Evolutionary conservation across 2,797 vertebrate species (phyloP).

Genomic region (Rhinatrema bivittatum): DNA sequence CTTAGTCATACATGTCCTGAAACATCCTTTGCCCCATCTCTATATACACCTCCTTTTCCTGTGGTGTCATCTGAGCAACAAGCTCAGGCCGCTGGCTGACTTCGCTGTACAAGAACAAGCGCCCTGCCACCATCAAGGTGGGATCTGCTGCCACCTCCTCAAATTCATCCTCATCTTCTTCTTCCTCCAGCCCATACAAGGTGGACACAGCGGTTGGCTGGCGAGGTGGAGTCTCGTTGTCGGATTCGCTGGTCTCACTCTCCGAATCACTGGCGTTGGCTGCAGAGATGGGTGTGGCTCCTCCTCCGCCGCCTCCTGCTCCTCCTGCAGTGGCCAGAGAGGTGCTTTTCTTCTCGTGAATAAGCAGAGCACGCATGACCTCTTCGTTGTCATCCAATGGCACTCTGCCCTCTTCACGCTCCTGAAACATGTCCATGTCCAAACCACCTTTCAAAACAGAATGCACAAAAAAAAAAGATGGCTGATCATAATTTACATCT

Average conservation of each 20-base stretch:
- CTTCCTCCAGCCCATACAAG: conserved; percentile 56
- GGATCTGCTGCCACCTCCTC: conserved; percentile 85
- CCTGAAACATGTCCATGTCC: conserved; percentile 54
- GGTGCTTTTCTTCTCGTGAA: conserved; percentile 84
- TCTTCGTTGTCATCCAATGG: conserved; percentile 84
- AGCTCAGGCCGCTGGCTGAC: conserved; percentile 90
- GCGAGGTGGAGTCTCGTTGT: conserved; percentile 71
- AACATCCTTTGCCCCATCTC: conserved; percentile 91
- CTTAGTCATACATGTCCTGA: conserved; percentile 78
- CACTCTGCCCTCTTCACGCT: conserved; percentile 52
- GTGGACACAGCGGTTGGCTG: conserved; percentile 23
- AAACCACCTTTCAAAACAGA: conserved; percentile 58
- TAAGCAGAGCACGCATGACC: conserved; percentile 93
- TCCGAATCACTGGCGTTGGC: conserved; percentile 79
- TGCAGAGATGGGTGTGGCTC: conserved; percentile 34
- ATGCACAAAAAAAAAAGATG: background rate
- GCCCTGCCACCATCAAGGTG: conserved; percentile 78
- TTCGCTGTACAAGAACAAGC: conserved; percentile 74
- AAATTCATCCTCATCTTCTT: conserved; percentile 85
- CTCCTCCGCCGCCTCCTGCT: conserved; percentile 2
- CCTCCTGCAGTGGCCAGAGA: conserved; percentile 34
- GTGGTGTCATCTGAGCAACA: conserved; percentile 86
- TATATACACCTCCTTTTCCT: conserved; percentile 94
- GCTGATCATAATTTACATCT: background rate
- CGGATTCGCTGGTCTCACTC: conserved; percentile 94